These are phyloP conservation scores for Brienomyrus longianalis DNA, from an alignment of 2,113 vertebrate genomes.

Conservation along the genomic window DNA sequence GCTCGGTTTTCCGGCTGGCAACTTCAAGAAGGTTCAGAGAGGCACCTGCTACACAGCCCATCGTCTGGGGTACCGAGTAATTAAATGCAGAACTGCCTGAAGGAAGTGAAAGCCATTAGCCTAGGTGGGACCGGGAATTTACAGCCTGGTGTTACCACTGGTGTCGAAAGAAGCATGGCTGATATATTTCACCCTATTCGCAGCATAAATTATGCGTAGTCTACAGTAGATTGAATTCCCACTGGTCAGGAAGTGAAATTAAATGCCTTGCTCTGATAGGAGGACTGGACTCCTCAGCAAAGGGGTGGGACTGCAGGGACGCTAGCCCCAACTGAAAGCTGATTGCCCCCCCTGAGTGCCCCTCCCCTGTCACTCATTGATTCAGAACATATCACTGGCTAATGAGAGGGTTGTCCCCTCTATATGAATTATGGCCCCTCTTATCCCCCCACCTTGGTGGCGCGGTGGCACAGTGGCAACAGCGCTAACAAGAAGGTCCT, in stretches of 20 bases:
- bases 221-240: background rate
- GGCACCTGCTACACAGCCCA: background rate
- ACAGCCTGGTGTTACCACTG: background rate
- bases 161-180: background rate
- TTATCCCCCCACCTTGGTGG: background rate
- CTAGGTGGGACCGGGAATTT: background rate
- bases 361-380: background rate
- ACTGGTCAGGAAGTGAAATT: background rate
- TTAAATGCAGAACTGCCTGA: background rate
- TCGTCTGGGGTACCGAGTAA: background rate
- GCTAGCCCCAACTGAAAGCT: background rate
- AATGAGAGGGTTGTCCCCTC: background rate
- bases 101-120: background rate
- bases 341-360: background rate
- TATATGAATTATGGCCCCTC: background rate
- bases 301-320: background rate
- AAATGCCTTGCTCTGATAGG: background rate
- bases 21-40: background rate
- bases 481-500: too few relatives aligned
- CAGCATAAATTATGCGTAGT: conserved; percentile 5
- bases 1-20: background rate
- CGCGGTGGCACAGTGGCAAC: too few relatives aligned
- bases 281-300: background rate
- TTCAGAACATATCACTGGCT: background rate
- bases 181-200: background rate